Evolutionary conservation across 2,888 invertebrate species (phyloP), one percentile per base, ranked within the genome.

Genomic region (Hydropsyche betteni): DNA sequence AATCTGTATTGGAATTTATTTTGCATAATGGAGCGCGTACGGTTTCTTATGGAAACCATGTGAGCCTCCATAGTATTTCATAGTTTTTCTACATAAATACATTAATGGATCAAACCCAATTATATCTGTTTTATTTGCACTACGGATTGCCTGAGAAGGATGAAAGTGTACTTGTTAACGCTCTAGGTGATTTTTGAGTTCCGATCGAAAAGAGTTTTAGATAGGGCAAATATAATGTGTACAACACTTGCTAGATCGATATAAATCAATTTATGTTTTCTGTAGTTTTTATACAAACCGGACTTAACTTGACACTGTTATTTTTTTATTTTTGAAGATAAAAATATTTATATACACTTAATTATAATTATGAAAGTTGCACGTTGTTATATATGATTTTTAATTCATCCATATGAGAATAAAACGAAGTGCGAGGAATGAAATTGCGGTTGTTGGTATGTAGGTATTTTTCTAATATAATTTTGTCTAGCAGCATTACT

Each of bases 211-310:
- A 68, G 12, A 64, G 16, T 50, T 71, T 68, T 75, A 78, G 76
- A 75, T 76, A 78, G 76, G 78, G 74, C 76, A 75, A 77, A 78
- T 76, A 74, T 76, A 76, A 76, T 69, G 77, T 76, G 76, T 55
- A 61, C 78, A 69, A 76, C 76, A 75, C 74, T 73, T 55, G 73
- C 74, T 75, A 75, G 73, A 73, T 68, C 50, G 76, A 38, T 53
- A 24, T 24, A 24, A 70, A 64, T 75, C 69, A 72, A 74, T 52
- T 68, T 73, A 64, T 73, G 64, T 72, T 74, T 72, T 77, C 76
- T 69, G 75, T 78, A 78, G 78, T 79, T 79, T 75, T 79, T 79
- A 79, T 79, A 79, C 79, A 79, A 76, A 77, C 79, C 77, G 76
- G 77, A 77, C 76, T 79, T 68, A 53, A 74, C 74, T 73, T 73